Percentiles rank a stretch among this genome's conserved stretches.
These are phyloP conservation scores for Takifugu rubripes DNA, from an alignment of 2,797 vertebrate species.

Conservation along the genomic window DNA sequence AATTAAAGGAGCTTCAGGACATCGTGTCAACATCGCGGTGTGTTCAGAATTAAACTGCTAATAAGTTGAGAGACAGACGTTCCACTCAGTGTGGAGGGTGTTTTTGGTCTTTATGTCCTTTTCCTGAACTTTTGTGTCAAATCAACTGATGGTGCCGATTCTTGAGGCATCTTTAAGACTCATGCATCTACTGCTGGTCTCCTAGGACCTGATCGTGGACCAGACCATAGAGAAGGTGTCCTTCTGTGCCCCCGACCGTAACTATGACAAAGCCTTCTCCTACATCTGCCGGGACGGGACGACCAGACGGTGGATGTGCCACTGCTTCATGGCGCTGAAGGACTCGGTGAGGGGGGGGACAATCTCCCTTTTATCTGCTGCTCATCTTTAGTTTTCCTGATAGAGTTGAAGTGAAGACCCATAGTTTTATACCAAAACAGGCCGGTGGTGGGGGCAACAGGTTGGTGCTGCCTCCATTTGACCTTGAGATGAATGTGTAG, in stretches of 20 bases:
- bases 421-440: too few species aligned
- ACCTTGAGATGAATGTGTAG: constrained; percentile 6
- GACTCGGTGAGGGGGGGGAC: constrained; percentile 81
- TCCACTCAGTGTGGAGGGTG: neutral
- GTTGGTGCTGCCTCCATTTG: neutral
- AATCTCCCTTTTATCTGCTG: too few species aligned
- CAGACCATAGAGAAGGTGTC: constrained; percentile 96
- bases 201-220: constrained; percentile 90
- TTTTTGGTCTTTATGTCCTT: neutral
- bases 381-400: neutral
- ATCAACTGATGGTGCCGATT: too few species aligned
- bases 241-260: constrained; percentile 90
- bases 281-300: constrained; percentile 94
- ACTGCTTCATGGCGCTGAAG: constrained; percentile 93
- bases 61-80: too few species aligned
- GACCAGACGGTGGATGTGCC: constrained; percentile 93
- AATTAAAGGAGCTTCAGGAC: constrained; percentile 32
- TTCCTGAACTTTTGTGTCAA: constrained; percentile 1
- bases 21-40: constrained; percentile 7
- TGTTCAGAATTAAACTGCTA: too few species aligned
- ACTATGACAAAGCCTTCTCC: constrained; percentile 93
- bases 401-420: neutral
- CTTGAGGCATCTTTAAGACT: neutral
- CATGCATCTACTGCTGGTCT: neutral
- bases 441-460: too few species aligned